Evolutionary conservation across 2,888 invertebrate species (phyloP).

Genomic region (Creontiades dilutus): DNA sequence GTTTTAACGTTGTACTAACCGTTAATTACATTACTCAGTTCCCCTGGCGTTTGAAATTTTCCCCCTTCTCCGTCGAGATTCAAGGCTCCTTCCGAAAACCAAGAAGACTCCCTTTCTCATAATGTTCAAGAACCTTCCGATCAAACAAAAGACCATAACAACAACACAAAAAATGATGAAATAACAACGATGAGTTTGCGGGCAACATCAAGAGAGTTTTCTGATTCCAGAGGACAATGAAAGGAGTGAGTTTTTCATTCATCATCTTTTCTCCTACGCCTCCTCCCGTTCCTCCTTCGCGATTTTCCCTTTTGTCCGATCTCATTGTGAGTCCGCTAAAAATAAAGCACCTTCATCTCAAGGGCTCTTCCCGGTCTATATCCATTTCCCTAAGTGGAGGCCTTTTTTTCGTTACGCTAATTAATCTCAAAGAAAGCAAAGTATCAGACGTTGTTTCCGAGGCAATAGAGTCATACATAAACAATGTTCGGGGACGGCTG

Average conservation of each 20-base stretch:
- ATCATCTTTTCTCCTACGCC: conserved; percentile 13
- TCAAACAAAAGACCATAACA: neutral
- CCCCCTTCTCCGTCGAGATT: too few species aligned
- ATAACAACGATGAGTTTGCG: conserved; percentile 13
- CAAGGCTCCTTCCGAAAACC: neutral
- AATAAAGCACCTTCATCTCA: neutral
- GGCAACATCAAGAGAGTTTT: neutral
- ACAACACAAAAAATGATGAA: conserved; percentile 29
- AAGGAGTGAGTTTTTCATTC: conserved; percentile 47
- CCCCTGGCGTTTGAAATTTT: too few species aligned
- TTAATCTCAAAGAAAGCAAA: neutral
- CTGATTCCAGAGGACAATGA: neutral
- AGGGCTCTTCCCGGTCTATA: conserved; percentile 9
- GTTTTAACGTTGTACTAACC: too few species aligned
- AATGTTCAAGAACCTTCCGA: conserved; percentile 17
- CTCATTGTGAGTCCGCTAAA: conserved; percentile 19
- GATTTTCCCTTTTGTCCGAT: conserved; percentile 24
- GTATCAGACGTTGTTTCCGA: conserved; percentile 11
- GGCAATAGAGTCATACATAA: conserved; percentile 13
- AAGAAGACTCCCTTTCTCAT: neutral
- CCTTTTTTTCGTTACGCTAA: neutral
- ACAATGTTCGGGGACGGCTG: neutral
- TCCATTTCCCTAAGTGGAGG: conserved; percentile 49
- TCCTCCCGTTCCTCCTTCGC: neutral
- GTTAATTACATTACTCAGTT: too few species aligned